These are phyloP conservation scores for Leucoraja erinaceus DNA, from an alignment of 2,113 vertebrate genomes.

Conservation along the genomic window DNA sequence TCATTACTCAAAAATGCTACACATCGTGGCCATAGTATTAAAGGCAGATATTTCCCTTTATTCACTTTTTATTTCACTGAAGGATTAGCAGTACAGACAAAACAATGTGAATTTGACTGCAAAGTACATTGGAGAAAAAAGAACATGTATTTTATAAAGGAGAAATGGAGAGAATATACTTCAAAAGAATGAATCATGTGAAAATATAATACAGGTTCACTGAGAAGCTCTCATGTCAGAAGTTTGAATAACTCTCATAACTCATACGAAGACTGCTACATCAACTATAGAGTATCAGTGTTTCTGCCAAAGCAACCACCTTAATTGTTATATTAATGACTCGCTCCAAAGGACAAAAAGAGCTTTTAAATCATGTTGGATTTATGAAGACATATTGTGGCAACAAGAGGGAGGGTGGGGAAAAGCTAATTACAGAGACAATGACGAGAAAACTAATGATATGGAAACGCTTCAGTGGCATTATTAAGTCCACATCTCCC, in stretches of 20 bases:
- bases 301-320: background rate
- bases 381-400: background rate
- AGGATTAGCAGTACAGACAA: background rate
- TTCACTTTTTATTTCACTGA: background rate
- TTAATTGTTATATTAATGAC: background rate
- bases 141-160: background rate
- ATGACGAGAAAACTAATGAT: background rate
- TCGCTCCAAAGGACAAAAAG: background rate
- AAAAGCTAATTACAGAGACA: background rate
- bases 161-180: background rate
- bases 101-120: background rate
- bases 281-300: background rate
- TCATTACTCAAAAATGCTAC: background rate
- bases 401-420: too few species aligned
- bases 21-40: background rate
- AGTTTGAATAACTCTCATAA: background rate
- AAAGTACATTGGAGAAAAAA: background rate
- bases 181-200: background rate
- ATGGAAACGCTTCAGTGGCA: background rate
- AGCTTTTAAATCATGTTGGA: background rate
- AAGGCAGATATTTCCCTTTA: background rate
- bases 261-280: background rate
- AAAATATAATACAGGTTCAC: background rate
- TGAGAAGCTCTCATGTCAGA: background rate
- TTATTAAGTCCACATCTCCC: background rate